phyloP scores from a whole-genome alignment of 2,888 invertebrate genomes.

The Orthosia gracilis region DNA sequence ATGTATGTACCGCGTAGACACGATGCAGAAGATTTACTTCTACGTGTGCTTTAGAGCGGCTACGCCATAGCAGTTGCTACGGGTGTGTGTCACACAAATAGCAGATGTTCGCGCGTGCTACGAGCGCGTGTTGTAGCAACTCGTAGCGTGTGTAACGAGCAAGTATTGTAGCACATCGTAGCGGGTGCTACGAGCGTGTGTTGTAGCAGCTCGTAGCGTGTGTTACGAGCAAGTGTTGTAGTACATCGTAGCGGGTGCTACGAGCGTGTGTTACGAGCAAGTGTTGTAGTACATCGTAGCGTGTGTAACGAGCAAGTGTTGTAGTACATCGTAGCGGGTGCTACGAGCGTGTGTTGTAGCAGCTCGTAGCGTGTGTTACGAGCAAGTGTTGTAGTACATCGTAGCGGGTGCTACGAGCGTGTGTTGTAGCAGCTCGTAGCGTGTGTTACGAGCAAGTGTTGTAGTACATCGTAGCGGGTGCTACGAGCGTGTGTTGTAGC shows the following conservation, averaged over 20 bases:
- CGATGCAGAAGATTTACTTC: slow-evolving; percentile 14
- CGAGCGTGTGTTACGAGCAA: background rate
- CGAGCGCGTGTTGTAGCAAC: background rate
- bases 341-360: background rate
- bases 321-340: background rate
- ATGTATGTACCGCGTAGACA: background rate
- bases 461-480: background rate
- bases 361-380: background rate
- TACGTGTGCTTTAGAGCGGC: background rate
- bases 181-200: background rate
- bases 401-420: background rate
- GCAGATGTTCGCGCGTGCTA: background rate
- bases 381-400: too few species aligned
- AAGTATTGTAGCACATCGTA: background rate
- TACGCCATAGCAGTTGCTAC: background rate
- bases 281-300: background rate
- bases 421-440: background rate
- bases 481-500: background rate
- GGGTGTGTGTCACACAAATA: background rate
- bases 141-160: background rate
- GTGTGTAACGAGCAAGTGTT: background rate
- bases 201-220: background rate
- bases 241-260: background rate
- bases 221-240: background rate
- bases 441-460: background rate